Evolutionary conservation across 2,888 invertebrate genomes (phyloP).

Genomic region (Drosophila peninsularis): DNA sequence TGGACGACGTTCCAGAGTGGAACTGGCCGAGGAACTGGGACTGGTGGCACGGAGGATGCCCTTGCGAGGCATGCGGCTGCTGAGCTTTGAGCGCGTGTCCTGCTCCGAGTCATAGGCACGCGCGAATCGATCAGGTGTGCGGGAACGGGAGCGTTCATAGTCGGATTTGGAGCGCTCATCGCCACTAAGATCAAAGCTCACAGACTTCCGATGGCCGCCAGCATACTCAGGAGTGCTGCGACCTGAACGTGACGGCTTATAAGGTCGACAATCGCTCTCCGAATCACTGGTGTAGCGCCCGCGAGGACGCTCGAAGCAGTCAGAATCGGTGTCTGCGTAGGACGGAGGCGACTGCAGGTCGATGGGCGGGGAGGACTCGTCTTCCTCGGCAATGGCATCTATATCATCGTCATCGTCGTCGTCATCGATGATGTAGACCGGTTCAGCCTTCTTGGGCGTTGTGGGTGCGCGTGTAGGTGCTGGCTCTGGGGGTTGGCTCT

Average conservation of each 20-base stretch:
- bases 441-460: conserved; percentile 70
- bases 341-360: conserved; percentile 70
- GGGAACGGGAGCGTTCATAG: conserved; percentile 79
- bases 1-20: conserved; percentile 78
- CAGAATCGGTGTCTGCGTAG: conserved; percentile 77
- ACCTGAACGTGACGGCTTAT: conserved; percentile 76
- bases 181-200: conserved; percentile 84
- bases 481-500: conserved; percentile 19
- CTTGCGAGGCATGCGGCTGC: conserved; percentile 76
- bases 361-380: conserved; percentile 56
- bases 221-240: conserved; percentile 81
- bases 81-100: conserved; percentile 66
- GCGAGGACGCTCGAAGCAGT: conserved; percentile 70
- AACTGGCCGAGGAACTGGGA: conserved; percentile 80
- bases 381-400: conserved; percentile 54
- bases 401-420: conserved; percentile 71
- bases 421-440: conserved; percentile 81
- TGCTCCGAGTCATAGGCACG: conserved; percentile 84
- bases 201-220: conserved; percentile 83
- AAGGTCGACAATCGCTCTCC: conserved; percentile 78
- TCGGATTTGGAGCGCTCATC: conserved; percentile 84
- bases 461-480: not conserved
- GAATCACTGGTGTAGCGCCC: conserved; percentile 82
- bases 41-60: conserved; percentile 84
- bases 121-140: conserved; percentile 45